Evolutionary conservation across 2,888 invertebrate species (phyloP).

Genomic region (Dynastes tityus): DNA sequence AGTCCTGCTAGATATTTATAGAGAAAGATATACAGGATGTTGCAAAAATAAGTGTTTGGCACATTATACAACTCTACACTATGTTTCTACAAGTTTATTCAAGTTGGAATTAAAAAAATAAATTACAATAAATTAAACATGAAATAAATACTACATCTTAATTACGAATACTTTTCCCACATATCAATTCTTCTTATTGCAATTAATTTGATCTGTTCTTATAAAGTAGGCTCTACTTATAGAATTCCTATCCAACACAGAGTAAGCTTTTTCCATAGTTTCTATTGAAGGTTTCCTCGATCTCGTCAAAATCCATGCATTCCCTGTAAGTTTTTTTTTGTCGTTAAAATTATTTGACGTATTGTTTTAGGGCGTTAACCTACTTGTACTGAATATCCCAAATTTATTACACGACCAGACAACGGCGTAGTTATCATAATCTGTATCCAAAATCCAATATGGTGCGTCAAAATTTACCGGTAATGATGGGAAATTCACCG

Average conservation of each 20-base stretch:
- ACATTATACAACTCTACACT: too few species aligned
- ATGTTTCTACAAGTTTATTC: too few species aligned
- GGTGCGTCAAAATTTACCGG: slow-evolving; percentile 74
- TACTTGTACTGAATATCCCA: slow-evolving; percentile 54
- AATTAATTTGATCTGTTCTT: slow-evolving; percentile 75
- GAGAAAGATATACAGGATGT: not conserved
- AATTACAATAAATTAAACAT: slow-evolving; percentile 37
- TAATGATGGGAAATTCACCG: slow-evolving; percentile 76
- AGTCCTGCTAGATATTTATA: not conserved
- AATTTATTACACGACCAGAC: slow-evolving; percentile 75
- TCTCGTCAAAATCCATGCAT: slow-evolving; percentile 78
- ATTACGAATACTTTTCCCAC: not conserved
- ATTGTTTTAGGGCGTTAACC: not conserved
- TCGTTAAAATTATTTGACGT: not conserved
- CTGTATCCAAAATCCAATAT: slow-evolving; percentile 79
- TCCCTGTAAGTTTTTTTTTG: slow-evolving; percentile 61
- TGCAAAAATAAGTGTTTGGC: too few species aligned
- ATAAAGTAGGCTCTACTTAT: slow-evolving; percentile 76
- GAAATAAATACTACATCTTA: not conserved
- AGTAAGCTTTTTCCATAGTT: slow-evolving; percentile 76
- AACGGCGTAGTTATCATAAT: slow-evolving; percentile 76
- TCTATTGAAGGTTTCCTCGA: slow-evolving; percentile 73
- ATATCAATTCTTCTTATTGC: slow-evolving; percentile 39
- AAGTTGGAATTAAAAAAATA: not conserved
- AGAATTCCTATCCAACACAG: slow-evolving; percentile 73